Base-by-base conservation (phyloP, 2,113 vertebrate species). In the Ceratotherium simum region DNA sequence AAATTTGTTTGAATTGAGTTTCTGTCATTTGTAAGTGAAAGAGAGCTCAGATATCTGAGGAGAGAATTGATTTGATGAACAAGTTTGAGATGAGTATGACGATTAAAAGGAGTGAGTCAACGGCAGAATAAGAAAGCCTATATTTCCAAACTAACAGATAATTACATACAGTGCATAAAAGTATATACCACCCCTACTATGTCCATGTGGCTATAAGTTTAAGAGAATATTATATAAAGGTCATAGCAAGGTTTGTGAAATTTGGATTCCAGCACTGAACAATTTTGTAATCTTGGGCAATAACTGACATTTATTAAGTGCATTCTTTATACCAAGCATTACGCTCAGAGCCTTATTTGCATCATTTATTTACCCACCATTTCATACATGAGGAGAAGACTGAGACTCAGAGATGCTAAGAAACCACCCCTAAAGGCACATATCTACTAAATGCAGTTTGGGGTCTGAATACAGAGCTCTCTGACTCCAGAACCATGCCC, bases 21-120 rank as follows among this genome's bases (percentile, higher is more conserved):
- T 88, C 81, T 85, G 75, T 92, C 46, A 75, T 86, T 83, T 94
- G 36, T 86, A 73, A 96, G n/a, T 92, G 29, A 89, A 83, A 82
- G 42, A 91, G n/a, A 85, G 25, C 21, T 93, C 54, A 93, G 90
- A 42, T 56, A 88, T 25, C 12, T 76, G 48, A 89, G 18, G 21
- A 90, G 17, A 87, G 51, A 90, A 91, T 14, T 89, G 58, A 91
- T 85, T 56, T 89, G 65, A 89, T 60, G 33, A 79, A 62, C 64
- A 91, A 84, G 36, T n/a, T 25, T 75, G 64, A 97, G 51, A 33
- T 76, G 82, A 27, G 67, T 17, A 75, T 21, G 11, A 97, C 94
- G 70, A 87, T 93, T 81, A 93, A 95, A 83, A 96, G 73, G 36
- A 95, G 56, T 42, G 27, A 90, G 12, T 51, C 87, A 85, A 69